A percentile compares a stretch with the other conserved stretches of the same genome.
phyloP scores from a whole-genome alignment of 2,797 vertebrate species.

The Propithecus perrieri region DNA sequence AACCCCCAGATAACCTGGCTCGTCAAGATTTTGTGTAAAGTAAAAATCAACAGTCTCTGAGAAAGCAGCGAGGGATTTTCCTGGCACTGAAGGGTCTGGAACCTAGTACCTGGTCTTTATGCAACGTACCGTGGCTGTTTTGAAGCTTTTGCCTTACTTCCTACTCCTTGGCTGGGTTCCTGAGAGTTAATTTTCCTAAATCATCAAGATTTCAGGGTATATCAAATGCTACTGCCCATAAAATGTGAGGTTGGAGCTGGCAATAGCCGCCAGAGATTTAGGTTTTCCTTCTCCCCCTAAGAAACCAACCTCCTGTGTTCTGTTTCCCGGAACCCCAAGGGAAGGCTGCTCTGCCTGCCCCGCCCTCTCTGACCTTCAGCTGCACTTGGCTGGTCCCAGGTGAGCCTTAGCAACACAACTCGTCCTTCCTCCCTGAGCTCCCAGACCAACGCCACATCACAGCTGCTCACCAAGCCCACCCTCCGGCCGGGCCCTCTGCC shows the following conservation, averaged over 20 bases:
- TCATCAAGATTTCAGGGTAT: background rate
- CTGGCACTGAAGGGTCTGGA: background rate
- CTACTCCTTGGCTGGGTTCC: background rate
- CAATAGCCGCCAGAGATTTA: rapidly evolving
- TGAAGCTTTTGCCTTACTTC: background rate
- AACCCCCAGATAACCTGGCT: background rate
- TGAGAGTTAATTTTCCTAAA: background rate
- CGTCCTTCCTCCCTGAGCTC: background rate
- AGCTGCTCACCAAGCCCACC: background rate
- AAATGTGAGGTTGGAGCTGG: background rate
- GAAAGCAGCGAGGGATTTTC: background rate
- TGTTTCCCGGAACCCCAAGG: too few species aligned
- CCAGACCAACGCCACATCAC: rapidly evolving
- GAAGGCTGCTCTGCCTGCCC: background rate
- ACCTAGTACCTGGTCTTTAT: background rate
- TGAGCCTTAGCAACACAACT: background rate
- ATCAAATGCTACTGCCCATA: background rate
- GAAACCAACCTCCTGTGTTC: background rate
- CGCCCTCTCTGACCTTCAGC: background rate
- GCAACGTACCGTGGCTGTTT: rapidly evolving
- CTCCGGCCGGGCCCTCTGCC: background rate
- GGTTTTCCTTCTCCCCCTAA: background rate
- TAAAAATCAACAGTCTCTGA: background rate
- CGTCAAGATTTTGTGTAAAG: background rate
- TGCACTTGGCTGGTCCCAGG: background rate